Conservation (phyloP, 2,797 vertebrate genomes). For the Pseudochirops cupreus region DNA sequence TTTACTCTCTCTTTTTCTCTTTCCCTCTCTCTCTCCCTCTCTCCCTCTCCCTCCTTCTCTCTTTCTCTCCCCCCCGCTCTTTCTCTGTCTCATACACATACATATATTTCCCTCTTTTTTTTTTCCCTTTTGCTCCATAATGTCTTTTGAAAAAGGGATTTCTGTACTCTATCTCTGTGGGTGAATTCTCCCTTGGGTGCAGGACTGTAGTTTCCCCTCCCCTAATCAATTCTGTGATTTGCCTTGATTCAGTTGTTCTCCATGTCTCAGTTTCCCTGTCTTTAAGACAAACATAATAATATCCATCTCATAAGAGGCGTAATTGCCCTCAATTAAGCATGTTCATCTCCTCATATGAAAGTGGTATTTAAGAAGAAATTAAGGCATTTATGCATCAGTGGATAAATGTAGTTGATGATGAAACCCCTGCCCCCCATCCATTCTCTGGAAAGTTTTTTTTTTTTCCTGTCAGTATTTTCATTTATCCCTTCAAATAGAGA, state of each 20-base stretch:
- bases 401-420: constrained; percentile 16
- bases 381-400: not conserved
- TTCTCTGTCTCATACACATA: not conserved
- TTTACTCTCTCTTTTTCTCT: not conserved
- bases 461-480: constrained; percentile 37
- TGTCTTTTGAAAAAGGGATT: not conserved
- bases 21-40: not conserved
- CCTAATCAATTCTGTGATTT: not conserved
- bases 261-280: not conserved
- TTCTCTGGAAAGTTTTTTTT: constrained; percentile 21
- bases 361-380: not conserved
- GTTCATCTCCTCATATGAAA: not conserved
- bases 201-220: not conserved
- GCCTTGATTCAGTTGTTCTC: not conserved
- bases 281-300: constrained; percentile 16
- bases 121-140: constrained; percentile 14
- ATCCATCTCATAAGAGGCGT: not conserved
- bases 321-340: constrained; percentile 15
- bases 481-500: constrained; percentile 2
- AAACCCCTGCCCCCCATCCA: constrained; percentile 9
- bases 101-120: not conserved
- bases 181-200: not conserved
- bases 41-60: no score
- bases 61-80: no score
- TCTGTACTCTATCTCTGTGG: not conserved